Evolutionary conservation across 2,888 invertebrate genomes (phyloP), one percentile per base, ranked within the genome.

Genomic region (Microctonus hyperodae): DNA sequence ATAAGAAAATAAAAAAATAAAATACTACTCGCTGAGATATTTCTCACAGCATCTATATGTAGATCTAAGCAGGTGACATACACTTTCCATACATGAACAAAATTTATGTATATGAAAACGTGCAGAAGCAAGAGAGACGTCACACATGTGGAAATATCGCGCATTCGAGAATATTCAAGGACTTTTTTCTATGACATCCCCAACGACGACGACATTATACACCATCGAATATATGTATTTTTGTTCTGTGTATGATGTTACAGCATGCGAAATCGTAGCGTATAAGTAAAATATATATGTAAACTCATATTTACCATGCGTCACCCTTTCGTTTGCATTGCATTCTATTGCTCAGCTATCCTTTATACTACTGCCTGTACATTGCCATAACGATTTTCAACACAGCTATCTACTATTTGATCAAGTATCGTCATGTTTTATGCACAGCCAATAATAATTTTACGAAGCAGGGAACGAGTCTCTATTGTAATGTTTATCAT

Each of bases 21-120:
- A 7, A n/a, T n/a, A 44, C n/a, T 44, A 16, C 16, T 44, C 7
- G 44, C 16, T 6, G 16, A 16, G 44, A 44, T 44, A 44, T 44
- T 44, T 44, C 16, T 16, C 6, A 7, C 2, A 5, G 60, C 22
- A 25, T 51, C 23, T 10, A 22, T 25, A 25, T 23, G 25, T 13
- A 23, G 11, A 51, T 6, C 22, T 10, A 23, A 51, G 16, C 44
- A 44, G 16, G 16, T 44, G 51, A 51, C 35, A 75, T 72, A 70
- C 72, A 75, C 75, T 76, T 75, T 74, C 70, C 44, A 44, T 44
- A 70, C 71, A 71, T 67, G 70, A 73, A 78, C 73, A 72, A 81
- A 79, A 82, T 81, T 80, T 80, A 81, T 78, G 44, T 44, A 76
- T 78, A 80, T 81, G 79, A 76, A 79, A 80, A 81, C 81, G 77